Base-by-base conservation (phyloP, 2,113 vertebrate genomes). In the Gobiocypris rarus region DNA sequence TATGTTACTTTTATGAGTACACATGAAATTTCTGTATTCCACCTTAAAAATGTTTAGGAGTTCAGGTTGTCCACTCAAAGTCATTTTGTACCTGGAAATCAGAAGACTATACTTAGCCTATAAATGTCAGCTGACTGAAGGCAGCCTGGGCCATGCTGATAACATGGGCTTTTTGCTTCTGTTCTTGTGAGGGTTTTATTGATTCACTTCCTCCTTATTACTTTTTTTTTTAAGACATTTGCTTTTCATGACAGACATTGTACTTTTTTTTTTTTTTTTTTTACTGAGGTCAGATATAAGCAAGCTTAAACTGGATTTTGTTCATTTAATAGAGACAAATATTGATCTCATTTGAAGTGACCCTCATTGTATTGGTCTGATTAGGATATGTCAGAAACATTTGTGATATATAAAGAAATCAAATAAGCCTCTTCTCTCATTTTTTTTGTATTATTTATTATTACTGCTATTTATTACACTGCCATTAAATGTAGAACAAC, bases 201-300 rank as follows among this genome's bases (percentile, higher is more conserved):
- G 77, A 86, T 83, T 69, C 50, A 31, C 70, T 83, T 74, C 65
- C 43, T 63, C 79, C 59, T 63, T 83, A 75, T 80, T 80, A 67
- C 58, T 45, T 73, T 83, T 19, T 43, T 48, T 45, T 75, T 83
- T 80, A 59, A 56, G 78, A 65, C 48, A 15, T 80, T 45, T 80
- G 13, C 24, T 31, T 13, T 38, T 41, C 73, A 65, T 86, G 17
- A 38, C 3, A 11, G 6, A 41, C 50, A 9, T 48, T 79, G 9
- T 73, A 67, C 50, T 48, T 73, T 76, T 31, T 86, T 26, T 31
- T 34, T 34, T 34, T 26, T 31, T 34, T 34, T 34, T 34, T 34
- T 34, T 34, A 22, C 76, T 70, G 71, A 58, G 22, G 22, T 50
- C n/a, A 3, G 26, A 79, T 48, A 9, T 48, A 79, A 79, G 67